A percentile compares a stretch with the other conserved stretches of the same genome.
Evolutionary conservation across 1,140 invertebrate species (phyloP).

Genomic region (Lineus longissimus): DNA sequence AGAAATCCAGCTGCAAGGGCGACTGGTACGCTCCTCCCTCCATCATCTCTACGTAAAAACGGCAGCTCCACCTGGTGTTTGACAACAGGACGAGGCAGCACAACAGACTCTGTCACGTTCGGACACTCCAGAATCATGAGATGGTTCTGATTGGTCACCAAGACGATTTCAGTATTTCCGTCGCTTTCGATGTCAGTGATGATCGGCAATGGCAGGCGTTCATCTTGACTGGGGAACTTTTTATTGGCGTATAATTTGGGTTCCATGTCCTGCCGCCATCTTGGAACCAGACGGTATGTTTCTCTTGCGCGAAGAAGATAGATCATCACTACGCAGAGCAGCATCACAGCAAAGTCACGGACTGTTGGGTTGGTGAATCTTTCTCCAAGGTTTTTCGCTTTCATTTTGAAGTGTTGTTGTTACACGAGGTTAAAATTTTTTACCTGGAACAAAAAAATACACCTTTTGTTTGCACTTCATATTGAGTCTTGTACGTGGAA

Average conservation of each 20-base stretch:
- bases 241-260: slow-evolving; percentile 30
- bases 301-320: slow-evolving; percentile 39
- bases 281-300: slow-evolving; percentile 33
- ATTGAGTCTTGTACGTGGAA: no score
- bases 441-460: no score
- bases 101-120: slow-evolving; percentile 18
- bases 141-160: slow-evolving; percentile 32
- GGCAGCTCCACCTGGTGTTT: slow-evolving; percentile 28
- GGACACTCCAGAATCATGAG: slow-evolving; percentile 32
- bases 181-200: slow-evolving; percentile 43
- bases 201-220: slow-evolving; percentile 31
- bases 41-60: slow-evolving; percentile 17
- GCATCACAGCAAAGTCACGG: neutral
- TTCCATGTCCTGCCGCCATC: slow-evolving; percentile 37
- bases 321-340: slow-evolving; percentile 31
- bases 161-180: slow-evolving; percentile 39
- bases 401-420: no score
- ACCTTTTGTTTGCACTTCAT: no score
- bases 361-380: neutral
- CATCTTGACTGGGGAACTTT: slow-evolving; percentile 30
- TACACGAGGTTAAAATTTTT: no score
- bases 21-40: slow-evolving; percentile 26
- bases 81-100: slow-evolving; percentile 35
- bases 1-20: slow-evolving; percentile 36
- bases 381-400: no score